Evolutionary conservation across 1,140 invertebrate species (phyloP), one percentile per base, ranked within the genome.

Genomic region (Bilobella aurantiaca): DNA sequence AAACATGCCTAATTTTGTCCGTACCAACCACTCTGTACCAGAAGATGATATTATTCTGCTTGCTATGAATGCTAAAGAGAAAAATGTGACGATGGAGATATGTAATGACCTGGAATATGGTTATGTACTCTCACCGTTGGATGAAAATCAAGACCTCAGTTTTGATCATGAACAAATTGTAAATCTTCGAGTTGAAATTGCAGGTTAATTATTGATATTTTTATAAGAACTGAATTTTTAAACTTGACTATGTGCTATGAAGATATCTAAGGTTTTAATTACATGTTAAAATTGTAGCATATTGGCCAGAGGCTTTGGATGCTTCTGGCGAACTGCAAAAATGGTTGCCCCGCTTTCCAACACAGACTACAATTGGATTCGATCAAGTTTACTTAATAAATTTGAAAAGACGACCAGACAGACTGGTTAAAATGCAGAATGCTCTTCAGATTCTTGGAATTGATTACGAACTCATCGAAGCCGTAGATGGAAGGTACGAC

Each of bases 41-140:
- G 77, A 83, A 5, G 93, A 98, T 80, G 95, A 98, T 77, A 94
- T 98, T 42, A 96, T 98, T 73, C 83, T 87, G 14, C 98, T 99
- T 82, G 93, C 93, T 5, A 74, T 89, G 5, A 88, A 86, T 65
- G 93, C 95, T 14, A 88, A 86, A 74, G 80, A 78, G 71, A 82
- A 84, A 73, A 82, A 79, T 67, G 78, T 94, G 58, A 76, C 83
- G 1, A 79, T 97, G 73, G 79, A 86, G 75, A 76, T 97, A n/a
- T 88, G 90, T 70, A 97, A 97, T 75, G 85, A 89, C 62, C 74
- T 87, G 29, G 73, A 81, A 2, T 96, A 88, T 79, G 94, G 95
- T 0, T 94, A 85, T 74, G 79, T 96, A 2, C 84, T 87, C 74
- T 82, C 88, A 16, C 93, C 94, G 0, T 75, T 96, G 49, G 88